Percentiles rank a stretch among this genome's conserved stretches.
Conservation (phyloP, 2,888 invertebrate genomes). For the Microctonus hyperodae region DNA sequence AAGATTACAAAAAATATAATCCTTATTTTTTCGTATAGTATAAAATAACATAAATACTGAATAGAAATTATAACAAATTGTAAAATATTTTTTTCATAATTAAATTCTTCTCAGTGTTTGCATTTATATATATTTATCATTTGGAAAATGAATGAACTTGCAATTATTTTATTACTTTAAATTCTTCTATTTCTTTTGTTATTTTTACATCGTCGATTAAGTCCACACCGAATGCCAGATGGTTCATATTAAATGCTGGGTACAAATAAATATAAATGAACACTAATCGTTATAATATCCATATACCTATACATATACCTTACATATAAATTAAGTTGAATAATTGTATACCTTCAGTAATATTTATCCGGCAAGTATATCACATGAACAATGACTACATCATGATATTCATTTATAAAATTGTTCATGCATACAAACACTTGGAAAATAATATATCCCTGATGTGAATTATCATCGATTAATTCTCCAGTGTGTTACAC, state of each 20-base stretch:
- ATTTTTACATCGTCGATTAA: neutral
- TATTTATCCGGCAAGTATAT: neutral
- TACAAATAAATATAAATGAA: neutral
- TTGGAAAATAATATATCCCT: neutral
- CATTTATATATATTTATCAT: neutral
- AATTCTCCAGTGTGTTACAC: neutral
- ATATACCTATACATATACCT: no score
- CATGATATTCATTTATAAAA: neutral
- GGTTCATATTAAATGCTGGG: neutral
- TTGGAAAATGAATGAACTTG: neutral
- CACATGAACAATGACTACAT: slow-evolving; percentile 13
- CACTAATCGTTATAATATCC: neutral
- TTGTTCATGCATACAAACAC: neutral
- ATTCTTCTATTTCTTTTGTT: neutral
- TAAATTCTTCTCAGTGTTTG: no score
- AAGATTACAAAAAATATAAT: no score
- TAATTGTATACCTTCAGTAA: neutral
- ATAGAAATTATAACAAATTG: no score
- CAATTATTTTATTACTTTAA: neutral
- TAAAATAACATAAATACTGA: no score
- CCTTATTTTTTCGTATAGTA: no score
- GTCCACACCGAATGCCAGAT: slow-evolving; percentile 9
- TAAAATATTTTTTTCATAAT: no score
- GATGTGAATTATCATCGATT: neutral
- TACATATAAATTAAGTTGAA: neutral